Evolutionary conservation across 1,140 invertebrate genomes (phyloP).

Genomic region (Matsumurasca onukii): DNA sequence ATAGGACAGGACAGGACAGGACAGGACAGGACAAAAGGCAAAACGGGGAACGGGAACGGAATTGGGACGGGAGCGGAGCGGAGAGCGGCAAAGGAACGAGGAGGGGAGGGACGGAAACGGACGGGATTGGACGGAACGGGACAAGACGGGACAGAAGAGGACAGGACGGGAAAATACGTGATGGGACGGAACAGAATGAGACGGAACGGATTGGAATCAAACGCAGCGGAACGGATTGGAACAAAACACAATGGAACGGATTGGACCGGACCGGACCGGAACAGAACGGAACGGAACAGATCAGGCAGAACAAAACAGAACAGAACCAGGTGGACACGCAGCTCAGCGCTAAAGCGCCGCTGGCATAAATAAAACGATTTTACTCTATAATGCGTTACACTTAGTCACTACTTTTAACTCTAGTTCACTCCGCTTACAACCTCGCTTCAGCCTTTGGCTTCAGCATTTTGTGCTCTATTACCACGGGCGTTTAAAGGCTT

Average conservation of each 20-base stretch:
- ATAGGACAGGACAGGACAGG: neutral
- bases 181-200: constrained; percentile 1
- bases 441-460: too few relatives aligned
- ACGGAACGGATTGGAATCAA: neutral
- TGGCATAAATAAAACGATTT: too few relatives aligned
- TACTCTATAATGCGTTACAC: too few relatives aligned
- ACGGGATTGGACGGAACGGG: neutral
- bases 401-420: too few relatives aligned
- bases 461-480: too few relatives aligned
- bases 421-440: too few relatives aligned
- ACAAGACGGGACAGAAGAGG: neutral
- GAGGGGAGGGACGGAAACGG: neutral
- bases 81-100: neutral
- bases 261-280: neutral
- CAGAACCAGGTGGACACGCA: too few relatives aligned
- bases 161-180: neutral
- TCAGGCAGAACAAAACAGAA: too few relatives aligned
- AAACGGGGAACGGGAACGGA: neutral
- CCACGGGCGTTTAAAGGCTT: too few relatives aligned
- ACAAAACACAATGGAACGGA: neutral
- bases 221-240: neutral
- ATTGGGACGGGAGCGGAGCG: neutral
- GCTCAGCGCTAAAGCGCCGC: too few relatives aligned
- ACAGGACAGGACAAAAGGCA: neutral
- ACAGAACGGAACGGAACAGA: neutral